Conservation (phyloP, 2,113 vertebrate genomes). For the Phocoena sinus region DNA sequence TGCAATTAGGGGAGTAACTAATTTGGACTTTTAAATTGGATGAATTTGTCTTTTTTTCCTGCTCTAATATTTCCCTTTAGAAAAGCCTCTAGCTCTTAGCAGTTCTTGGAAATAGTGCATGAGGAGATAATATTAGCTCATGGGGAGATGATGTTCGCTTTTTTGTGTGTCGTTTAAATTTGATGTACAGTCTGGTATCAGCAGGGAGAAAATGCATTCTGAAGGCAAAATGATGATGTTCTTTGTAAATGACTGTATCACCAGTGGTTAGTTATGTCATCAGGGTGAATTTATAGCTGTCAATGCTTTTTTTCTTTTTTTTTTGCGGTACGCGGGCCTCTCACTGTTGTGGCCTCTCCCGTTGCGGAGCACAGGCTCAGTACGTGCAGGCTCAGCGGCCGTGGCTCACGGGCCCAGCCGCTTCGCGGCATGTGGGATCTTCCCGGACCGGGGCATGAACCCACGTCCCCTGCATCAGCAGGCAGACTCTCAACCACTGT, state of each 20-base stretch:
- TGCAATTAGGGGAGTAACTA: background rate
- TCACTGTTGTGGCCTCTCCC: too few species aligned
- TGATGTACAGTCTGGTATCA: conserved; percentile 34
- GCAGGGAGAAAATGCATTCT: conserved; percentile 33
- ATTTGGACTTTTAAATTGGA: conserved; percentile 1
- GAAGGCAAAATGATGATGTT: conserved; percentile 31
- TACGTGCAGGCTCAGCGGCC: too few species aligned
- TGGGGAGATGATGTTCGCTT: conserved; percentile 33
- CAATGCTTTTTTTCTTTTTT: background rate
- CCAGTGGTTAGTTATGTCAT: conserved; percentile 7
- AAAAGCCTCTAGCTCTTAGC: background rate
- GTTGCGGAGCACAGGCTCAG: too few species aligned
- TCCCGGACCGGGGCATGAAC: too few species aligned
- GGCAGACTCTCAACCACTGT: too few species aligned
- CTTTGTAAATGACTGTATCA: background rate
- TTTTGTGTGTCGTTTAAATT: conserved; percentile 45
- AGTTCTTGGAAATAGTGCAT: conserved; percentile 20
- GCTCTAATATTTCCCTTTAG: background rate
- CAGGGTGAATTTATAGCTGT: background rate
- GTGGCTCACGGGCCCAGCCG: too few species aligned
- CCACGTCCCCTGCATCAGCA: too few species aligned
- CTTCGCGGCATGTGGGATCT: too few species aligned
- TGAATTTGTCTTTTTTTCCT: background rate
- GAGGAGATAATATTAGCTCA: conserved; percentile 27
- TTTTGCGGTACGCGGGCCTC: too few species aligned